A percentile compares a stretch with the other conserved stretches of the same genome.
Evolutionary conservation across 92 coral and sea anemone species (phyloP).

Genomic region (Pocillopora meandrina): DNA sequence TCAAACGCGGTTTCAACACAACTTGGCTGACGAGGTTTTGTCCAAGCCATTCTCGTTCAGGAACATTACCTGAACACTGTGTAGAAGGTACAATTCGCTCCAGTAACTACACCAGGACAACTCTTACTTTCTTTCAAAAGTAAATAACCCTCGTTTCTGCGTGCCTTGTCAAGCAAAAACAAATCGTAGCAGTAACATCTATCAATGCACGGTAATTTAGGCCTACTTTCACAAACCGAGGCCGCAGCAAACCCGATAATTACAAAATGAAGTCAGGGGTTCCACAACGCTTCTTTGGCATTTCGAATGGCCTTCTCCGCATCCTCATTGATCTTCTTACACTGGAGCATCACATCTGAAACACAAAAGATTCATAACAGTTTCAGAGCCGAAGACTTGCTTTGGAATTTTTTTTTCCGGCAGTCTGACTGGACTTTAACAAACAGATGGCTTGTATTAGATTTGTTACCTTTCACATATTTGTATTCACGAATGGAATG

Average conservation of each 20-base stretch:
- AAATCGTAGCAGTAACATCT: neutral
- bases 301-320: constrained; percentile 78
- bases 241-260: neutral
- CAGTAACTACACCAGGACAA: neutral
- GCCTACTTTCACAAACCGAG: neutral
- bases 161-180: neutral
- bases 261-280: neutral
- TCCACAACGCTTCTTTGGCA: constrained; percentile 87
- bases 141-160: neutral
- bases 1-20: neutral
- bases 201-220: no score
- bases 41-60: neutral
- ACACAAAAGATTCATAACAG: neutral
- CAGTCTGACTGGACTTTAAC: neutral
- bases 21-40: neutral
- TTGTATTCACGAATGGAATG: no score
- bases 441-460: neutral
- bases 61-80: neutral
- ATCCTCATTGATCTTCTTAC: constrained; percentile 79
- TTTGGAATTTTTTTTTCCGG: neutral
- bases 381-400: neutral
- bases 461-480: no score
- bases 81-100: neutral
- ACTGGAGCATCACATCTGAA: constrained; percentile 79
- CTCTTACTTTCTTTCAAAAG: neutral